A percentile compares a stretch with the other conserved stretches of the same genome.
Evolutionary conservation across 2,113 vertebrate genomes (phyloP).

Genomic region (Aegithalos caudatus): DNA sequence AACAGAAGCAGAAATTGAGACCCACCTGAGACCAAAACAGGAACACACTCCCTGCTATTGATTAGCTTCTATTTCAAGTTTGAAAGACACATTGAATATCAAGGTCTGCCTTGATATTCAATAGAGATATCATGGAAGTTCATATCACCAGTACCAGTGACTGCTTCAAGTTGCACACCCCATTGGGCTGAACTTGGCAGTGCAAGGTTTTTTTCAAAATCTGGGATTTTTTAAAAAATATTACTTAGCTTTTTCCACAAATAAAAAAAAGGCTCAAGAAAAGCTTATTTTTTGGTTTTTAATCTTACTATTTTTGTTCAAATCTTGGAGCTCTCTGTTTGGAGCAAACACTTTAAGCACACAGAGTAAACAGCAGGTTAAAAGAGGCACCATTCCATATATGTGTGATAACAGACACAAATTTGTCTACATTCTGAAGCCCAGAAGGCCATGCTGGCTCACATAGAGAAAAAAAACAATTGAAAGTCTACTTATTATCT

Average conservation of each 20-base stretch:
- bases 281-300: not conserved
- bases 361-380: not conserved
- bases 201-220: fast-evolving
- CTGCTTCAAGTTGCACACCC: not conserved
- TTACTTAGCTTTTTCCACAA: not conserved
- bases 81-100: not conserved
- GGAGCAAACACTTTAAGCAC: not conserved
- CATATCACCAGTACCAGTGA: not conserved
- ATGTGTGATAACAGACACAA: not conserved
- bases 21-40: not conserved
- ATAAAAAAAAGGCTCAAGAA: not conserved
- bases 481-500: not conserved
- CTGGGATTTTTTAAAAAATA: not conserved
- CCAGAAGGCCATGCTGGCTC: not conserved
- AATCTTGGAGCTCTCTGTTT: not conserved
- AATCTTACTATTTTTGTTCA: not conserved
- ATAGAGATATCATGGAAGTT: not conserved
- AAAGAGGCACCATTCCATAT: not conserved
- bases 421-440: not conserved
- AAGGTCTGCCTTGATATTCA: not conserved
- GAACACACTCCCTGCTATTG: not conserved
- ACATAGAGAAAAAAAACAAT: not conserved
- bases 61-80: not conserved
- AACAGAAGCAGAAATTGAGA: not conserved
- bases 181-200: not conserved